Evolutionary conservation across 2,888 invertebrate species (phyloP), one percentile per base, ranked within the genome.

Genomic region (Melolontha melolontha): DNA sequence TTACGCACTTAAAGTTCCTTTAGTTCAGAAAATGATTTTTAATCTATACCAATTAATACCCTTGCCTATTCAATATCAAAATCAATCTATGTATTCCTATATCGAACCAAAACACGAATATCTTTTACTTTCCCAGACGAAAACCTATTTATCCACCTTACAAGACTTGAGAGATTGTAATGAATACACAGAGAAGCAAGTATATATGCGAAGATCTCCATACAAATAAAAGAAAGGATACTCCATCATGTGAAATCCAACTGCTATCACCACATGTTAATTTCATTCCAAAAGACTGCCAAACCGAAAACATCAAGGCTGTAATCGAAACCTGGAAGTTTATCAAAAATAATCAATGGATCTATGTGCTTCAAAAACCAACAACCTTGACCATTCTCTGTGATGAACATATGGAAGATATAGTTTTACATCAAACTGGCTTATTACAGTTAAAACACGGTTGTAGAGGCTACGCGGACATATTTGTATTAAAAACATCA

Each of bases 311-410:
- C 41, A 50, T 72, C 29, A 64, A 41, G 49, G 70, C 72, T 27
- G 49, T 47, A 8, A 67, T 72, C 12, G 64, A 72, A 54, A 70
- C 70, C n/a, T 72, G 70, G 72, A 68, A 72, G 14, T 64, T 34
- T 44, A 51, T 73, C 29, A 16, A 34, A 16, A 59, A 57, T 40
- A 73, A 73, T 42, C 54, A 65, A 44, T 72, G 72, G 72, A 52
- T 73, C 39, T 74, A 66, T 62, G 52, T 70, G 5, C 47, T 71
- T 5, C 65, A 50, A 44, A 57, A 54, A 1, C 69, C 72, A 17
- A 65, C 59, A 6, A 69, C 68, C n/a, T 10, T 73, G 1, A 71
- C 73, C 0, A 39, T 72, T 6, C 14, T 72, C 0, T 69, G 69
- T 29, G 59, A 70, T 5, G 63, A 65, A 12, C 59, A 69, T 34